A percentile compares a stretch with the other conserved stretches of the same genome.
phyloP scores from a whole-genome alignment of 2,888 invertebrate species.

The Blastobasis lacticolella region DNA sequence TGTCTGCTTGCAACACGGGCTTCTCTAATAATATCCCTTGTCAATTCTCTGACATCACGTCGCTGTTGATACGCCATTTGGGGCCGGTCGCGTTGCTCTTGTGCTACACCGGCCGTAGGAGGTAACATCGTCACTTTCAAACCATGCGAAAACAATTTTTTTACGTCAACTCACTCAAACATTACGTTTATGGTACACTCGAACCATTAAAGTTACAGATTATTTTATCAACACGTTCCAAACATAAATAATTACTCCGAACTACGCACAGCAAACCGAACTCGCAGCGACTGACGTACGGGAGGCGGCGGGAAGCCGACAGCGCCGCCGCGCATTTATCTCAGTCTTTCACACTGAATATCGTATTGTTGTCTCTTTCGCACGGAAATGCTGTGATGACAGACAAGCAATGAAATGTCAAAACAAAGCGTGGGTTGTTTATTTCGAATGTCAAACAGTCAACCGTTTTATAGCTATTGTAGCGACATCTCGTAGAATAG shows the following conservation, averaged over 20 bases:
- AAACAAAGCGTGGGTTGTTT: constrained; percentile 65
- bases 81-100: constrained; percentile 64
- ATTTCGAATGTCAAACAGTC: constrained; percentile 50
- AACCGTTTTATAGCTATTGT: constrained; percentile 19
- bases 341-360: constrained; percentile 24
- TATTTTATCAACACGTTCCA: constrained; percentile 22
- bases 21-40: constrained; percentile 63
- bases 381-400: constrained; percentile 49
- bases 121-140: constrained; percentile 65
- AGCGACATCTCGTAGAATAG: constrained; percentile 35
- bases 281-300: constrained; percentile 61
- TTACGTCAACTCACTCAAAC: constrained; percentile 33
- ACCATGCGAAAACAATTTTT: constrained; percentile 49
- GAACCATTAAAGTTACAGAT: constrained; percentile 8
- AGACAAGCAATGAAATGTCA: constrained; percentile 55
- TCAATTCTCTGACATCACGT: constrained; percentile 62
- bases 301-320: constrained; percentile 62
- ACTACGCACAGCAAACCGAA: constrained; percentile 56
- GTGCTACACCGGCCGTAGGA: constrained; percentile 66
- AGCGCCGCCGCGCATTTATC: constrained; percentile 59
- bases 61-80: constrained; percentile 68
- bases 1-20: constrained; percentile 58
- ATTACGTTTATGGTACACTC: constrained; percentile 24
- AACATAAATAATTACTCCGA: constrained; percentile 40
- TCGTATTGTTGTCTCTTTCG: constrained; percentile 32